These are phyloP conservation scores for Polypterus bichir DNA, from an alignment of 2,113 vertebrate species.

Conservation along the genomic window DNA sequence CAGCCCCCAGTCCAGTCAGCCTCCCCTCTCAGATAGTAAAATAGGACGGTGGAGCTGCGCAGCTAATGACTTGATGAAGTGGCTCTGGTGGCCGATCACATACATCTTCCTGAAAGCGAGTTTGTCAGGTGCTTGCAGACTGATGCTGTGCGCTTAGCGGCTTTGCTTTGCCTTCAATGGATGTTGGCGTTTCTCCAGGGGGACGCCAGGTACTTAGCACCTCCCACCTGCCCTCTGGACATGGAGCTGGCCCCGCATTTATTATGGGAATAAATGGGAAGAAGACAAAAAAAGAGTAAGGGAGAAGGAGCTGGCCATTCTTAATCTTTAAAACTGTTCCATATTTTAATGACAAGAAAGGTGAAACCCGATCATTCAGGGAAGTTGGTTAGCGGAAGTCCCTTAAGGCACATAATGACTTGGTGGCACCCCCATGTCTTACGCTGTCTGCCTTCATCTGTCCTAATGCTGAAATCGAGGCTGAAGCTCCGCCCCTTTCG, in stretches of 20 bases:
- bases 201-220: constrained; percentile 9
- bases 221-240: constrained; percentile 4
- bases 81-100: constrained; percentile 34
- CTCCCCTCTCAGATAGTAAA: constrained; percentile 16
- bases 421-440: no score
- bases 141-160: constrained; percentile 33
- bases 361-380: no score
- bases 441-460: no score
- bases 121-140: constrained; percentile 37
- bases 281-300: neutral
- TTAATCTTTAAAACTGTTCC: no score
- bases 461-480: no score
- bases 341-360: no score
- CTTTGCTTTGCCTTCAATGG: constrained; percentile 22
- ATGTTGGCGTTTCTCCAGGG: constrained; percentile 6
- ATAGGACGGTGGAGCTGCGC: constrained; percentile 38
- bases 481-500: no score
- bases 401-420: no score
- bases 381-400: no score
- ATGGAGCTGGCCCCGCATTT: neutral
- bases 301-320: neutral
- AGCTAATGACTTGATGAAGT: constrained; percentile 52
- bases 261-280: neutral
- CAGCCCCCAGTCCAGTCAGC: neutral
- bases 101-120: constrained; percentile 43